Percentiles rank a stretch among this genome's conserved stretches.
Conservation (phyloP, 1,140 invertebrate species). For the Sipha flava region DNA sequence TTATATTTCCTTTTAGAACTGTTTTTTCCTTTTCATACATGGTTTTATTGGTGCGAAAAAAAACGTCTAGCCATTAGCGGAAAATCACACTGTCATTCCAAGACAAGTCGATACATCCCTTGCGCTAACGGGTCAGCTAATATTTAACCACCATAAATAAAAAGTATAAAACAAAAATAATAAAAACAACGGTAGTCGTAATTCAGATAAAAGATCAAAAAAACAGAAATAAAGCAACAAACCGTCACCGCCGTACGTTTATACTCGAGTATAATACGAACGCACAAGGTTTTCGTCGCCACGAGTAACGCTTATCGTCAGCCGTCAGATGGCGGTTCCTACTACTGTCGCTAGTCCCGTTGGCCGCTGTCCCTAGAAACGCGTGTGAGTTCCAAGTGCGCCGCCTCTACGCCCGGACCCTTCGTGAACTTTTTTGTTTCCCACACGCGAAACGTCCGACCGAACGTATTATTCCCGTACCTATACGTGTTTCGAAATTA, state of each 20-base stretch:
- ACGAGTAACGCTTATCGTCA: neutral
- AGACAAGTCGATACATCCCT: neutral
- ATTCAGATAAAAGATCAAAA: neutral
- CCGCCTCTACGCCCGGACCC: neutral
- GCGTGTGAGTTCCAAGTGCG: slow-evolving; percentile 14
- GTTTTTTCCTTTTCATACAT: too few relatives aligned
- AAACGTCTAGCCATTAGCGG: neutral
- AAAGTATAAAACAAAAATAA: neutral
- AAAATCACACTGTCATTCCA: neutral
- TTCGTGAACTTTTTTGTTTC: neutral
- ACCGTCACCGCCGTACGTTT: neutral
- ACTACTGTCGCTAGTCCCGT: neutral
- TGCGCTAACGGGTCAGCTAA: neutral
- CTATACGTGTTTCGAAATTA: too few relatives aligned
- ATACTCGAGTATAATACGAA: too few relatives aligned
- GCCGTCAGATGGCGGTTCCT: slow-evolving; percentile 14
- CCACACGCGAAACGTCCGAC: neutral
- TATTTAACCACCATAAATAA: neutral
- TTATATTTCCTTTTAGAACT: too few relatives aligned
- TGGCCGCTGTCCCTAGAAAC: neutral
- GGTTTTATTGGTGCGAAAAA: too few relatives aligned
- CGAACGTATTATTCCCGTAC: neutral
- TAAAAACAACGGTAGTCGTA: neutral
- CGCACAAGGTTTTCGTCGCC: neutral
- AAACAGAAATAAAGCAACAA: neutral